phyloP scores from a whole-genome alignment of 53 echinoderm and acorn worm species.

The Zoroaster sp. region DNA sequence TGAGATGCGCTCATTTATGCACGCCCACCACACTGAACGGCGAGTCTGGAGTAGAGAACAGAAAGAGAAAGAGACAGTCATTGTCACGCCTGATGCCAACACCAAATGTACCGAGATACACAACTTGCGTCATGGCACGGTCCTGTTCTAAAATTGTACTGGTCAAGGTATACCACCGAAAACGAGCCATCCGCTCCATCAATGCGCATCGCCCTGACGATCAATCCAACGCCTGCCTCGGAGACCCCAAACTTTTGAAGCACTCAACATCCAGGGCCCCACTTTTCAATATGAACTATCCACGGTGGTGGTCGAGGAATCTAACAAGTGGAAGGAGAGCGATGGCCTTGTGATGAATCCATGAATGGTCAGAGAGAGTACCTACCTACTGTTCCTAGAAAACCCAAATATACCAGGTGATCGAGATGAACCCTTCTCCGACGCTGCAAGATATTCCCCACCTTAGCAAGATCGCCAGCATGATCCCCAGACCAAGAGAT shows the following conservation, averaged over 20 bases:
- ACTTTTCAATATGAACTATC: no score
- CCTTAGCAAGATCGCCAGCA: no score
- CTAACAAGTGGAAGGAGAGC: neutral
- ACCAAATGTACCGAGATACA: no score
- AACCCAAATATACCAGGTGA: slow-evolving; percentile 21
- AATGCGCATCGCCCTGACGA: no score
- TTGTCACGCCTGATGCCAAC: no score
- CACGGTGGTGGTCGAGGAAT: neutral
- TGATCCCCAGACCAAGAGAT: no score
- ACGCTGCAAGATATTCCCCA: no score
- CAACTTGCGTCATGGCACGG: no score
- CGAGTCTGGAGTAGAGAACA: neutral
- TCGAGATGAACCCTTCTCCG: neutral
- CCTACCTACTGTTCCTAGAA: slow-evolving; percentile 52
- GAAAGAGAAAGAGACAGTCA: neutral
- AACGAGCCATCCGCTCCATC: neutral
- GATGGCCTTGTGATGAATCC: slow-evolving; percentile 23
- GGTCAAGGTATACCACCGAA: slow-evolving; percentile 29
- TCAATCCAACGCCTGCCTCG: no score
- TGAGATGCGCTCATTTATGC: neutral
- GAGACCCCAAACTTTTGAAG: no score
- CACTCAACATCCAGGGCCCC: no score
- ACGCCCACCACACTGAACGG: neutral
- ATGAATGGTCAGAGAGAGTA: slow-evolving; percentile 39
- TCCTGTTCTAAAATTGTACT: slow-evolving; percentile 49